Evolutionary conservation across 1,140 invertebrate species (phyloP).

Genomic region (Propsilocerus akamusi): DNA sequence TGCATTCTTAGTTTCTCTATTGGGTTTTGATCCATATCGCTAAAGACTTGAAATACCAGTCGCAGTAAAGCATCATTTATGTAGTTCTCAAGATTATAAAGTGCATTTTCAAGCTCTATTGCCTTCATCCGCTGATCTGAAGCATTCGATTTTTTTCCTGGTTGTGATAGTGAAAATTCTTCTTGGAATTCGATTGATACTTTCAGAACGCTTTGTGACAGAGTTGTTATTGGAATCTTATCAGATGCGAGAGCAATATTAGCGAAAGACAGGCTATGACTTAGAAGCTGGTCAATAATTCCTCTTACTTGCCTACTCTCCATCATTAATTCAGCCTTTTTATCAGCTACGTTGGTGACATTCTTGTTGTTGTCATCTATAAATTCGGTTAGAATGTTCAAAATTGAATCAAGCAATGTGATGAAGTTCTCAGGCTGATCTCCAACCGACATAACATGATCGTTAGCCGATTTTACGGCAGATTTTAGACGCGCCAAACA

Average conservation of each 20-base stretch:
- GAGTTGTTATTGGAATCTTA: neutral
- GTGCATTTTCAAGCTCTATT: neutral
- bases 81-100: neutral
- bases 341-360: neutral
- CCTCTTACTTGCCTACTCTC: neutral
- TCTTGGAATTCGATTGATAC: neutral
- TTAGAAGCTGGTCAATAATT: neutral
- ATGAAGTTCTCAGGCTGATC: neutral
- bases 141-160: neutral
- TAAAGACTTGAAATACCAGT: neutral
- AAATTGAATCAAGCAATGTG: neutral
- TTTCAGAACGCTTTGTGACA: neutral
- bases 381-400: neutral
- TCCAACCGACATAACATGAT: neutral
- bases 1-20: neutral
- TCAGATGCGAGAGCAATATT: neutral
- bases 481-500: neutral
- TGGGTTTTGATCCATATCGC: neutral
- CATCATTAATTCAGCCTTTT: neutral
- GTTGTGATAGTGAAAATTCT: neutral
- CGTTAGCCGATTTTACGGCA: neutral
- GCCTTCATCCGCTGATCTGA: neutral
- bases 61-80: neutral
- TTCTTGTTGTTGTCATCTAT: neutral
- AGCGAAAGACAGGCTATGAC: neutral